Percentiles rank a stretch among this genome's conserved stretches.
Evolutionary conservation across 2,113 vertebrate species (phyloP).

Genomic region (Syrmaticus mikado): DNA sequence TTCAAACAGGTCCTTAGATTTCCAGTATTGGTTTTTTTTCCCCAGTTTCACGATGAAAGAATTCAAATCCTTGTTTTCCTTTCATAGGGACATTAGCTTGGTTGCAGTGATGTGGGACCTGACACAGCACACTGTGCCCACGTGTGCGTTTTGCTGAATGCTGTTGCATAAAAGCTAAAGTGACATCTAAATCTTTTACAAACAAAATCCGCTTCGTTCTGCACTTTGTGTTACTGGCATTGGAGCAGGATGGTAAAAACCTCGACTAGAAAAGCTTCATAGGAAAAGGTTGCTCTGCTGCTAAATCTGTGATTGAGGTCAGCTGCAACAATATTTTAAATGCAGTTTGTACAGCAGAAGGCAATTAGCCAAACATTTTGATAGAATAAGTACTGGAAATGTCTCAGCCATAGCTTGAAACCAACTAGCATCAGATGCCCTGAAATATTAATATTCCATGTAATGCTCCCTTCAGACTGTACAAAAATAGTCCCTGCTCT

Average conservation of each 20-base stretch:
- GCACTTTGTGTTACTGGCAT: background rate
- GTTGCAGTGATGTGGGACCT: background rate
- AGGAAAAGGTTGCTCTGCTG: background rate
- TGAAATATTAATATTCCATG: background rate
- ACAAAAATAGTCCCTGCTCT: constrained; percentile 21
- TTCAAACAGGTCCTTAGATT: background rate
- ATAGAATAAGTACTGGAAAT: background rate
- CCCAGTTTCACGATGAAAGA: background rate
- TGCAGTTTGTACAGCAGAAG: background rate
- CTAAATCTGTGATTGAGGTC: background rate
- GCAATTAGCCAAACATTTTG: background rate
- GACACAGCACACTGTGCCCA: background rate
- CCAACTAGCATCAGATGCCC: background rate
- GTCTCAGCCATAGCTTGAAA: background rate
- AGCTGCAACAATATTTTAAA: background rate
- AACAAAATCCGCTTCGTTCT: background rate
- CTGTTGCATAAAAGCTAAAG: background rate
- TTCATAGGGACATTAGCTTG: background rate
- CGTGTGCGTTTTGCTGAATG: background rate
- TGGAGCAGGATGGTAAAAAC: background rate
- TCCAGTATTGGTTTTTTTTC: background rate
- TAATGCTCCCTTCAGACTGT: background rate
- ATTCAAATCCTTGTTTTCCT: background rate
- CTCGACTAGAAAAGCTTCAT: background rate
- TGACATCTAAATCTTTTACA: background rate